Evolutionary conservation across 1,140 invertebrate species (phyloP).

Genomic region (Diachasma alloeum): DNA sequence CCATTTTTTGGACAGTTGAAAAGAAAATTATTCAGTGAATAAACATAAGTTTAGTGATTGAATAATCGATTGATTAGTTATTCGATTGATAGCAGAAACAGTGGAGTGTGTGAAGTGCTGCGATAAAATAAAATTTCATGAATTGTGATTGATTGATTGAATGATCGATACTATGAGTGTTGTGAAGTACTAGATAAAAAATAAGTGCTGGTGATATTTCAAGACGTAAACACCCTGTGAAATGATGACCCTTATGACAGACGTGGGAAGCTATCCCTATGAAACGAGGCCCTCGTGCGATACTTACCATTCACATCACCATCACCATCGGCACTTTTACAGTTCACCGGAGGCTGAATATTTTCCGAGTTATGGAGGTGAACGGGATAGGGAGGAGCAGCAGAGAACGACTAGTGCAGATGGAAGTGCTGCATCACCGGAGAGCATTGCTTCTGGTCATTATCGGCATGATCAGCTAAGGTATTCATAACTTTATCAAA

Average conservation of each 20-base stretch:
- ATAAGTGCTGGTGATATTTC: not conserved
- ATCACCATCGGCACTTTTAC: slow-evolving; percentile 49
- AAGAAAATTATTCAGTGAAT: no score
- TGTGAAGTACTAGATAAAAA: not conserved
- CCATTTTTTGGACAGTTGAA: no score
- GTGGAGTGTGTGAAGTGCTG: no score
- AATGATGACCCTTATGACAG: slow-evolving; percentile 64
- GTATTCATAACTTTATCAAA: slow-evolving; percentile 32
- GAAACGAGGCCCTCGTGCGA: slow-evolving; percentile 53
- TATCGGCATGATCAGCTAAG: slow-evolving; percentile 51
- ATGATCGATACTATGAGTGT: not conserved
- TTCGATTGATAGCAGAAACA: no score
- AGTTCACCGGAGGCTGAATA: slow-evolving; percentile 45
- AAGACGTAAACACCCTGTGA: slow-evolving; percentile 33
- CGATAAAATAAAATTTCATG: not conserved
- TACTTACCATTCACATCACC: slow-evolving; percentile 47
- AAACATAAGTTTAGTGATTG: no score
- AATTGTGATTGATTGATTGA: not conserved
- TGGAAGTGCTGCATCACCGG: slow-evolving; percentile 40
- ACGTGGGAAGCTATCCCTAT: slow-evolving; percentile 56
- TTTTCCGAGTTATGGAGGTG: slow-evolving; percentile 42
- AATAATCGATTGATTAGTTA: no score
- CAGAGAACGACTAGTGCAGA: slow-evolving; percentile 41
- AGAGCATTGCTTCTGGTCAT: slow-evolving; percentile 41
- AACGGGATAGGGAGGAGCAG: slow-evolving; percentile 45